Evolutionary conservation across 30 jellyfish, hydroid and myxozoan species (phyloP), one percentile per base, ranked within the genome.

Genomic region (Cassiopea andromeda): DNA sequence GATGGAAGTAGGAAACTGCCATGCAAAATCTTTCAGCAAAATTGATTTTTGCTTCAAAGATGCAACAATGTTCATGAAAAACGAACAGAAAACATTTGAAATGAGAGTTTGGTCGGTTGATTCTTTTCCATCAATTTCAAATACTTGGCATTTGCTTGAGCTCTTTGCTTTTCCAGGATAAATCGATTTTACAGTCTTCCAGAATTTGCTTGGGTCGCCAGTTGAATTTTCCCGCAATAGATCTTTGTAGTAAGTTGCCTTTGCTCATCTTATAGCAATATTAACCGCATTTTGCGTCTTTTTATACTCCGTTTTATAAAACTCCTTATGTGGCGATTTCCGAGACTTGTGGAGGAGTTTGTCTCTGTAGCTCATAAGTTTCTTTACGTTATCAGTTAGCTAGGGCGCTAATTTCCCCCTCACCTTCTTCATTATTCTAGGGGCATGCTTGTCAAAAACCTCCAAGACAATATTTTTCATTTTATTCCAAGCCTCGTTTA

Each of bases 331-430:
- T 38, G 78, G 75, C 48, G 89, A 64, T 79, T 54, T 79, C 84
- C 90, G 50, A 43, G 77, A 45, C 73, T 82, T 64, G 73, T 67
- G 69, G 79, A 48, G 89, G 80, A 72, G 89, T 48, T 73, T 15
- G 75, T 89, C 94, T 81, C 97, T 69, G 45, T 89, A 73, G 2
- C 80, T 88, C 94, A 81, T 80, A 19, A 38, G 45, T 43, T 46
- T 58, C 74, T 75, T 83, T 1, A 90, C 83, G 78, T 75, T 60
- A 43, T 72, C 89, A 82, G 81, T 89, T 69, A 80, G 90, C 94
- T 94, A 89, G 78, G 97, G 94, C 10, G 93, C 90, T 67, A n/a
- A 7, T 54, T 73, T 87, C 74, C 94, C 97, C 84, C 79, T 81
- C 9, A 82, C 83, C 46, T 71, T 89, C 79, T 89, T 89, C 75